Evolutionary conservation across 2,113 vertebrate species (phyloP).

Genomic region (Strigops habroptila): DNA sequence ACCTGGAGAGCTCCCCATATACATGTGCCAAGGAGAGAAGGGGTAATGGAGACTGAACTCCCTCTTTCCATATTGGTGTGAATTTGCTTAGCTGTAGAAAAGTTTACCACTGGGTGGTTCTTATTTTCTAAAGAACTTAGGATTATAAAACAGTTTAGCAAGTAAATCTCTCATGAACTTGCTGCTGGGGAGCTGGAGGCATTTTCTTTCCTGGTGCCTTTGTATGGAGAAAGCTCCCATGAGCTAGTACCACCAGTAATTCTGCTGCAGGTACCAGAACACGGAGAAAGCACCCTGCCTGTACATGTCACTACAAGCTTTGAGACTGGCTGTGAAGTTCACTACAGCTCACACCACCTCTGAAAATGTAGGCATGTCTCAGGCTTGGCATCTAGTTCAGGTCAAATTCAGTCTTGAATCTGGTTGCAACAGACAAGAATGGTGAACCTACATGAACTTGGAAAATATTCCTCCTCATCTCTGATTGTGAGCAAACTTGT

Average conservation of each 20-base stretch:
- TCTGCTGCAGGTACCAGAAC: not conserved
- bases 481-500: not conserved
- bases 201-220: not conserved
- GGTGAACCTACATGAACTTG: not conserved
- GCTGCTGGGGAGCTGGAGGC: not conserved
- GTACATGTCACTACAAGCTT: not conserved
- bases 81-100: not conserved
- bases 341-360: not conserved
- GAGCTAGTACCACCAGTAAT: not conserved
- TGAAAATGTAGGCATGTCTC: not conserved
- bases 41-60: not conserved
- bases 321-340: not conserved
- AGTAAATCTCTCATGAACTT: not conserved
- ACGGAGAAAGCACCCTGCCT: not conserved
- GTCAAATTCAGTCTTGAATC: conserved; percentile 28
- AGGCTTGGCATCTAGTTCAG: not conserved
- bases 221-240: not conserved
- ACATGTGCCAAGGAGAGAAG: not conserved
- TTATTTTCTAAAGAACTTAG: not conserved
- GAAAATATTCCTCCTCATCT: not conserved
- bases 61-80: not conserved
- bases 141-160: not conserved
- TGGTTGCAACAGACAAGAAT: conserved; percentile 11
- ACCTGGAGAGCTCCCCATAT: not conserved
- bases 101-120: not conserved